Percentiles rank a stretch among this genome's conserved stretches.
Evolutionary conservation across 2,113 vertebrate species (phyloP).

Genomic region (Halichoerus grypus): DNA sequence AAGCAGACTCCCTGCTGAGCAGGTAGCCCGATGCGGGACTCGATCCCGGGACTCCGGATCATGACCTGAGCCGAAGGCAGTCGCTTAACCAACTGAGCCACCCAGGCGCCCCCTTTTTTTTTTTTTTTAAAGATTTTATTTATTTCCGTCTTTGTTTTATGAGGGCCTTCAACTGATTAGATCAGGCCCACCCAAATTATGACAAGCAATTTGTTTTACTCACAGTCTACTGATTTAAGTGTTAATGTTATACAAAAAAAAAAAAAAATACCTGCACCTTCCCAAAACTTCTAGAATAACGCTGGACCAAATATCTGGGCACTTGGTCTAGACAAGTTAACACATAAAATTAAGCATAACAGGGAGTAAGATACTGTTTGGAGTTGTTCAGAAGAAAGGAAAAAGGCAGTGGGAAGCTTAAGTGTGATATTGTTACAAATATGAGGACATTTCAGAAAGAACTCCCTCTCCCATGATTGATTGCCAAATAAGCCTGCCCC

Average conservation of each 20-base stretch:
- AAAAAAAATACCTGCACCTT: neutral
- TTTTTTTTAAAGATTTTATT: too few relatives aligned
- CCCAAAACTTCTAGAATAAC: conserved; percentile 30
- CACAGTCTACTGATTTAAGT: conserved; percentile 8
- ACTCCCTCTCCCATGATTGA: neutral
- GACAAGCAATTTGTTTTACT: neutral
- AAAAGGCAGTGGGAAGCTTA: neutral
- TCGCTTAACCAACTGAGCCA: too few relatives aligned
- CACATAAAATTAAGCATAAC: neutral
- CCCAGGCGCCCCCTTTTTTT: too few relatives aligned
- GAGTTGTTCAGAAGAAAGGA: neutral
- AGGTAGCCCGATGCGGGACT: too few relatives aligned
- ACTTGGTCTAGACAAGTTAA: conserved; percentile 6
- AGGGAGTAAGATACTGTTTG: neutral
- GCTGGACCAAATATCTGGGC: conserved; percentile 9
- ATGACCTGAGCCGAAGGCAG: too few relatives aligned
- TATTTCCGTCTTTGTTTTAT: neutral
- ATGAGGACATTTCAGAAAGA: neutral
- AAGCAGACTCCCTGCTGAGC: too few relatives aligned
- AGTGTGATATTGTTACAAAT: neutral
- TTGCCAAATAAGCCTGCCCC: neutral
- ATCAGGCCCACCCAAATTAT: neutral
- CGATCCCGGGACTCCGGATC: too few relatives aligned
- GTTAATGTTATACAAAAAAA: conserved; percentile 9
- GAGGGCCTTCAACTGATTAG: neutral